Evolutionary conservation across 2,888 invertebrate species (phyloP).

Genomic region (Abrostola tripartita): DNA sequence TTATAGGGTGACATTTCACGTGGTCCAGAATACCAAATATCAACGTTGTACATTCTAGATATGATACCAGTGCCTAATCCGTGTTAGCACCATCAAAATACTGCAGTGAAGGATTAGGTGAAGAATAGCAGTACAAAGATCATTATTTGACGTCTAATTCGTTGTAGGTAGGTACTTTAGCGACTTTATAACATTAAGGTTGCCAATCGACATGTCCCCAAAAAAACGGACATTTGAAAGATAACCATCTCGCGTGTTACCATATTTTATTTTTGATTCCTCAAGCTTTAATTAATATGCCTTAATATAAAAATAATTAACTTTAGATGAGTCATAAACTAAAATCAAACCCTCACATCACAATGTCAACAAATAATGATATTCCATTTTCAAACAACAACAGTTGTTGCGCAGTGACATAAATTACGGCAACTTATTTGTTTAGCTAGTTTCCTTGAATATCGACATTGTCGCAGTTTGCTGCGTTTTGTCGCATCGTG

Average conservation of each 20-base stretch:
- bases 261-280: no score
- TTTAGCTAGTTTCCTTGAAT: conserved; percentile 69
- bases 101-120: no score
- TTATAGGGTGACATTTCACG: conserved; percentile 12
- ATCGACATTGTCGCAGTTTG: conserved; percentile 49
- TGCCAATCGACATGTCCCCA: no score
- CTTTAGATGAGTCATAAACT: conserved; percentile 26
- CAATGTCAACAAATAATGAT: conserved; percentile 48
- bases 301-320: not conserved
- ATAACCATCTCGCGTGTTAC: no score
- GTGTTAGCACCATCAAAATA: no score
- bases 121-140: no score
- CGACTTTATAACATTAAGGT: no score
- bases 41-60: not conserved
- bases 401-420: conserved; percentile 60
- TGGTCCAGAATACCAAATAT: conserved; percentile 14
- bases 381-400: conserved; percentile 51
- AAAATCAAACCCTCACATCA: conserved; percentile 26
- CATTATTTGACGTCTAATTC: no score
- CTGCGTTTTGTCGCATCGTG: conserved; percentile 63
- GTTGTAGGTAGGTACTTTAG: no score
- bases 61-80: not conserved
- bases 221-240: not conserved
- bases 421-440: conserved; percentile 67
- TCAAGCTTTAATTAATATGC: not conserved